These are phyloP conservation scores for Choreutis nemorana DNA, from an alignment of 2,888 invertebrate species.

Conservation along the genomic window DNA sequence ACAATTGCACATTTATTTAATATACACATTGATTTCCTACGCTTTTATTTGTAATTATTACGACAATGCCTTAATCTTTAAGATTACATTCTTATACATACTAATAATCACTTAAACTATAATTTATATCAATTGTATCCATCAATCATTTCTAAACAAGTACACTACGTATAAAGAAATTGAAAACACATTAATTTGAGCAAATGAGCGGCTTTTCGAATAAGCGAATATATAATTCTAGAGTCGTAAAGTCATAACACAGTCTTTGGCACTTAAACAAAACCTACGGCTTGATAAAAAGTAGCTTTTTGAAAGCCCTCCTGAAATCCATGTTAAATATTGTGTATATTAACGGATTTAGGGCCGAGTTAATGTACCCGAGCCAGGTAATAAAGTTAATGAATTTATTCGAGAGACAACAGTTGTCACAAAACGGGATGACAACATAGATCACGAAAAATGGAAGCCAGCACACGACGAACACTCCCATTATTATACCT, in stretches of 20 bases:
- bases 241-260: conserved; percentile 16
- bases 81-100: too few species aligned
- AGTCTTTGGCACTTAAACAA: conserved; percentile 33
- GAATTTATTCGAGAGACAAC: conserved; percentile 81
- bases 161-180: conserved; percentile 19
- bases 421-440: conserved; percentile 84
- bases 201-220: conserved; percentile 37
- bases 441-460: conserved; percentile 97
- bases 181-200: conserved; percentile 37
- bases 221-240: conserved; percentile 23
- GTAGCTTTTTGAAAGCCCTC: conserved; percentile 84
- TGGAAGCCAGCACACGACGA: conserved; percentile 97
- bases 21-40: too few species aligned
- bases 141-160: too few species aligned
- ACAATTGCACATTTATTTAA: conserved; percentile 25
- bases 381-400: conserved; percentile 94
- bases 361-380: conserved; percentile 89
- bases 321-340: conserved; percentile 95
- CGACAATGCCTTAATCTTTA: too few species aligned
- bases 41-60: too few species aligned
- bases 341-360: conserved; percentile 95
- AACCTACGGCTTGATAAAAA: conserved; percentile 43
- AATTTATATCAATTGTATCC: too few species aligned
- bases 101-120: too few species aligned
- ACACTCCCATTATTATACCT: conserved; percentile 97